Base-by-base conservation (phyloP, 53 echinoderm and acorn worm species). In the Hippasteria phrygiana region DNA sequence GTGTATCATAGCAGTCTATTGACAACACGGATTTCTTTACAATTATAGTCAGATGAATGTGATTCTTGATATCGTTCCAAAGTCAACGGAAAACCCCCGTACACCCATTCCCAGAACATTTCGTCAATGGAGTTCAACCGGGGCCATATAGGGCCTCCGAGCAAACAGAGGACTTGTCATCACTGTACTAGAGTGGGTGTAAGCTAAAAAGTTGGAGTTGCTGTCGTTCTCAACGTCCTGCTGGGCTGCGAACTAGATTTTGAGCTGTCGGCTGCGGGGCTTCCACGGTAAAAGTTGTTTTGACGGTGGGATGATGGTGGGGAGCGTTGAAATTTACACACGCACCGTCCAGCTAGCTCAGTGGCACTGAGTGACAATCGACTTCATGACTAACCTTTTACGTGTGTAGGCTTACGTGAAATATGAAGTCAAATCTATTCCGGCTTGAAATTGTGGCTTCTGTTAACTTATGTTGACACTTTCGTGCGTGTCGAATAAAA, bases 41-140 rank as follows among this genome's bases (percentile, higher is more conserved):
- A n/a, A n/a, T n/a, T n/a, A n/a, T n/a, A n/a, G n/a, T n/a, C n/a
- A n/a, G n/a, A n/a, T n/a, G 16, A 22, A 22, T 59, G 59, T 59
- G n/a, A 20, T n/a, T 9, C 24, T 24, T 59, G 22, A 59, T 59
- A 7, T 7, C 3, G 73, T 17, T 75, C 31, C 32, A 50, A 47
- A 51, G 75, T 75, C 75, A n/a, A 29, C 51, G 75, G 31, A 50
- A 50, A 22, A 75, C 53, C 53, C 43, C 48, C 34, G n/a, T n/a
- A n/a, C n/a, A n/a, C 26, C 10, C 22, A 17, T 75, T 75, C 75
- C 20, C 16, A 51, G 75, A 75, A 75, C 20, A 51, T 50, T 32
- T 75, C 43, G 75, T 34, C 48, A 48, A 33, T 16, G 9, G 27
- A 1, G 51, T 18, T 32, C 33, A 43, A 47, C 16, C 32, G 10